Percentiles rank a stretch among this genome's conserved stretches.
phyloP scores from a whole-genome alignment of 2,797 vertebrate genomes.

The Novumbra hubbsi region DNA sequence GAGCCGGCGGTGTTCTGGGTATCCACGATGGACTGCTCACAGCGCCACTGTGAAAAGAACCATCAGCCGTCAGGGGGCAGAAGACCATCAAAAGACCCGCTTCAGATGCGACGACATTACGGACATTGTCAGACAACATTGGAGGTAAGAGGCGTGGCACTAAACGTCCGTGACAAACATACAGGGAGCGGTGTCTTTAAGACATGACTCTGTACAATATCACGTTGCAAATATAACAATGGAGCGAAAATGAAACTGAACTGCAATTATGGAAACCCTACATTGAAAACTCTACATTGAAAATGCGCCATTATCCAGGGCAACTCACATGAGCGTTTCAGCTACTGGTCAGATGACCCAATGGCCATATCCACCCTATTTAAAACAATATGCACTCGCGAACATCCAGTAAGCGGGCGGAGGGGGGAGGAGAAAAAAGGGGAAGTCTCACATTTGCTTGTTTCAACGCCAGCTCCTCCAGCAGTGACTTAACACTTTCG shows the following conservation, averaged over 20 bases:
- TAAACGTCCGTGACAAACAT: background rate
- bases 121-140: background rate
- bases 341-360: no score
- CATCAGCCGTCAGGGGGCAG: background rate
- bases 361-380: background rate
- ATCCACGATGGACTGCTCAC: conserved; percentile 77
- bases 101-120: background rate
- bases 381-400: background rate
- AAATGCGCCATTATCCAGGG: no score
- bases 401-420: background rate
- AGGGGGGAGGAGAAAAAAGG: background rate
- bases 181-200: background rate
- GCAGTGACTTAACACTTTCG: conserved; percentile 77
- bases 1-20: conserved; percentile 69
- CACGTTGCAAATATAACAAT: background rate
- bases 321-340: no score
- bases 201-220: background rate
- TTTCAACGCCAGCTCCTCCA: conserved; percentile 83
- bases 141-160: background rate
- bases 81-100: no score
- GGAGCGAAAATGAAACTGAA: background rate
- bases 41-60: conserved; percentile 74
- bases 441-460: conserved; percentile 79
- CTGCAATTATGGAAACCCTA: background rate
- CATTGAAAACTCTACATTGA: background rate